Evolutionary conservation across 2,113 vertebrate species (phyloP).

Genomic region (Pyxicephalus adspersus): DNA sequence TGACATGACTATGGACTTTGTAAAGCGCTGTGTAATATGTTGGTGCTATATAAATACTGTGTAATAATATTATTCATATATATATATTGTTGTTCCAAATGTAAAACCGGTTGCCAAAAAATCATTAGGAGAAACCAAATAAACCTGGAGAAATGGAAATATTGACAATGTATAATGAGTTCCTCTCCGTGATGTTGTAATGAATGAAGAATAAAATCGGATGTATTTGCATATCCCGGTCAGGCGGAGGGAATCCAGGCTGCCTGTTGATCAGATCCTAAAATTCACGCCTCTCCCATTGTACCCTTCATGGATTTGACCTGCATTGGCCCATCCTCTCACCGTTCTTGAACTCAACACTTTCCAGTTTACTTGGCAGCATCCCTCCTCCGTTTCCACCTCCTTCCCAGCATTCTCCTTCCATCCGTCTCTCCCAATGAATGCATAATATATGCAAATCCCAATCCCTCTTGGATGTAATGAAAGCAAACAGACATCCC

Average conservation of each 20-base stretch:
- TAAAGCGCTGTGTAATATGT: too few relatives aligned
- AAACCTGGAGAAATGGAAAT: too few relatives aligned
- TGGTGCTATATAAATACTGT: too few relatives aligned
- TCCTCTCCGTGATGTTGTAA: background rate
- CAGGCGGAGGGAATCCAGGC: background rate
- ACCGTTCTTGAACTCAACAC: slow-evolving; percentile 41
- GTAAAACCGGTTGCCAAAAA: too few relatives aligned
- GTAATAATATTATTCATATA: too few relatives aligned
- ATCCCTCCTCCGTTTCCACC: background rate
- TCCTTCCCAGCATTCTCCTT: background rate
- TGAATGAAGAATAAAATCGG: background rate
- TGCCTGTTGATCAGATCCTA: slow-evolving; percentile 31
- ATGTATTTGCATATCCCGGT: background rate
- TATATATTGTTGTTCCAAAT: too few relatives aligned
- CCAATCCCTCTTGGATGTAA: slow-evolving; percentile 42
- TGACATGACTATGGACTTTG: too few relatives aligned
- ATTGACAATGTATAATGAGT: too few relatives aligned
- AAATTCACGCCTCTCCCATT: background rate
- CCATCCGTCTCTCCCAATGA: slow-evolving; percentile 28
- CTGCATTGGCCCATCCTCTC: slow-evolving; percentile 9
- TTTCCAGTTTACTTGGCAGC: slow-evolving; percentile 43
- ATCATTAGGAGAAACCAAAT: too few relatives aligned
- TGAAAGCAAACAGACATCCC: slow-evolving; percentile 47
- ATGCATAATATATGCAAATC: slow-evolving; percentile 51
- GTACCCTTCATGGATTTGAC: background rate